phyloP scores from a whole-genome alignment of 2,113 vertebrate genomes.

The Planiliza haematocheilus region DNA sequence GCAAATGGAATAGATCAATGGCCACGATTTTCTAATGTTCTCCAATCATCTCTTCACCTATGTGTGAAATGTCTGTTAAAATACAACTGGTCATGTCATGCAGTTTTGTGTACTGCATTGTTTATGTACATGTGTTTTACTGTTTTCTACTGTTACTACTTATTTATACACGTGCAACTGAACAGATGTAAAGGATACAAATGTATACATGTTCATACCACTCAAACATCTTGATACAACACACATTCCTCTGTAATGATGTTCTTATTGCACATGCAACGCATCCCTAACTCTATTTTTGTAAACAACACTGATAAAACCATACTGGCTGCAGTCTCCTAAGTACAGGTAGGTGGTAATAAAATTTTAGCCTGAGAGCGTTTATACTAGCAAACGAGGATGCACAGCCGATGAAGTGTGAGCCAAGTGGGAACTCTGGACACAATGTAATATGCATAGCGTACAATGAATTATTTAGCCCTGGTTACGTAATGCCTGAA shows the following conservation, averaged over 20 bases:
- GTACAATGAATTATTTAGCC: constrained; percentile 68
- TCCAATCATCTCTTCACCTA: too few relatives aligned
- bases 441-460: constrained; percentile 68
- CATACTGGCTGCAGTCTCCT: neutral
- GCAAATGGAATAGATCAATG: too few relatives aligned
- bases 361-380: constrained; percentile 23
- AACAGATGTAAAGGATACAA: too few relatives aligned
- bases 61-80: too few relatives aligned
- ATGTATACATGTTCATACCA: too few relatives aligned
- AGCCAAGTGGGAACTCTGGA: constrained; percentile 46
- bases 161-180: too few relatives aligned
- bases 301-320: neutral
- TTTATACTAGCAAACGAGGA: constrained; percentile 19
- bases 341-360: neutral
- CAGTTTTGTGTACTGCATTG: too few relatives aligned
- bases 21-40: too few relatives aligned
- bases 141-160: too few relatives aligned
- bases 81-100: too few relatives aligned
- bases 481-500: constrained; percentile 58
- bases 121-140: too few relatives aligned
- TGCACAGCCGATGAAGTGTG: constrained; percentile 24
- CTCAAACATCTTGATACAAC: neutral
- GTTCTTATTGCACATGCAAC: neutral
- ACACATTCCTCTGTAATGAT: neutral
- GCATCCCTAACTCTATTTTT: neutral